A percentile compares a stretch with the other conserved stretches of the same genome.
Evolutionary conservation across 1,140 invertebrate genomes (phyloP).

Genomic region (Drosophila lacteicornis): DNA sequence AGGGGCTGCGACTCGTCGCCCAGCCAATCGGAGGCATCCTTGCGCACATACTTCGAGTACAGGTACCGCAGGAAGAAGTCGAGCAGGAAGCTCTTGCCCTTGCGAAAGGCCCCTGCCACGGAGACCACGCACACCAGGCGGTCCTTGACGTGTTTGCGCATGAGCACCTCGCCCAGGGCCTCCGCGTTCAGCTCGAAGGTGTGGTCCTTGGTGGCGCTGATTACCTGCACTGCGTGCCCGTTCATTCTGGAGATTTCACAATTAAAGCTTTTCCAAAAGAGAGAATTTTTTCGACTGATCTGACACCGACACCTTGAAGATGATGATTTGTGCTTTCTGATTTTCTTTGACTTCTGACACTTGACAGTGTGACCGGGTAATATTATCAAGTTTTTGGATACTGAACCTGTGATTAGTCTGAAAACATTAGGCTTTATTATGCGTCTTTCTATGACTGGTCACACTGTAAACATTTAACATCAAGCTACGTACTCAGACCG

Average conservation of each 20-base stretch:
- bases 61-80: conserved; percentile 97
- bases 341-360: no score
- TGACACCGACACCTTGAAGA: no score
- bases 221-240: conserved; percentile 91
- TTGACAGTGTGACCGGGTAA: no score
- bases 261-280: no score
- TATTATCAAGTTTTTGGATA: no score
- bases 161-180: conserved; percentile 92
- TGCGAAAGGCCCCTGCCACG: conserved; percentile 98
- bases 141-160: conserved; percentile 91
- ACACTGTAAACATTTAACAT: no score
- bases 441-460: no score
- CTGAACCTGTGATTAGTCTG: no score
- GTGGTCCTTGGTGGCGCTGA: conserved; percentile 94
- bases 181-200: conserved; percentile 96
- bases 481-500: no score
- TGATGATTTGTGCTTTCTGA: no score
- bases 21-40: conserved; percentile 88
- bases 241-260: conserved; percentile 36
- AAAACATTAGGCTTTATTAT: no score
- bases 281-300: no score
- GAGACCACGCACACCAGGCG: conserved; percentile 94
- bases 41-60: conserved; percentile 88
- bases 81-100: conserved; percentile 94
- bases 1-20: conserved; percentile 90